phyloP scores from a whole-genome alignment of 2,797 vertebrate genomes.

The Megalops cyprinoides region DNA sequence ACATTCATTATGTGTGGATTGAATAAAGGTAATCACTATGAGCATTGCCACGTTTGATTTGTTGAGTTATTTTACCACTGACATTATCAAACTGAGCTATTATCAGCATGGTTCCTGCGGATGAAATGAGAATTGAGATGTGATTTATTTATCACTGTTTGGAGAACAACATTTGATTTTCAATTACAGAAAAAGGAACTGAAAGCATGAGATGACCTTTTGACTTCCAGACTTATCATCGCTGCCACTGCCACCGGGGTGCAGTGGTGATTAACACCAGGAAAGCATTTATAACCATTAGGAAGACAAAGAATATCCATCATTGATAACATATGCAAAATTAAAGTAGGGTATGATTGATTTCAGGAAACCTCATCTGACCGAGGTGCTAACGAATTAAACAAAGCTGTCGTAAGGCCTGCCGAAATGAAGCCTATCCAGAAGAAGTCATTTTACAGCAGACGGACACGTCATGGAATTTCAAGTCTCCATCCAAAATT shows the following conservation, averaged over 20 bases:
- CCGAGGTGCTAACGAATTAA: conserved; percentile 49
- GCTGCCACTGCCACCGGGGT: conserved; percentile 35
- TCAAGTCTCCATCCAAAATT: conserved; percentile 4
- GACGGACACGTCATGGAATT: conserved; percentile 42
- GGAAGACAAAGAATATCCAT: conserved; percentile 60
- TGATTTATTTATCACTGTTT: background rate
- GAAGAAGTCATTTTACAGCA: conserved; percentile 44
- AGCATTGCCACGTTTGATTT: background rate
- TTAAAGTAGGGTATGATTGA: conserved; percentile 56
- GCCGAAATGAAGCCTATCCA: conserved; percentile 17
- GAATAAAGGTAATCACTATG: background rate
- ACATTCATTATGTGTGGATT: background rate
- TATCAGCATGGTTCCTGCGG: background rate
- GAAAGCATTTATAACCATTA: conserved; percentile 73
- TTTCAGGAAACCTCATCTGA: conserved; percentile 41
- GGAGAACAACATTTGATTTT: conserved; percentile 20
- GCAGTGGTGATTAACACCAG: conserved; percentile 54
- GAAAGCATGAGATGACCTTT: conserved; percentile 49
- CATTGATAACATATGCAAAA: conserved; percentile 60
- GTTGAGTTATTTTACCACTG: background rate
- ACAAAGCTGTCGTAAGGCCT: conserved; percentile 34
- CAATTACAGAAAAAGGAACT: conserved; percentile 60
- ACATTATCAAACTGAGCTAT: background rate
- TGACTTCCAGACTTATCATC: conserved; percentile 39
- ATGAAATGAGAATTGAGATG: background rate